Conservation (phyloP, 2,113 vertebrate species). For the Lipophrys pholis region DNA sequence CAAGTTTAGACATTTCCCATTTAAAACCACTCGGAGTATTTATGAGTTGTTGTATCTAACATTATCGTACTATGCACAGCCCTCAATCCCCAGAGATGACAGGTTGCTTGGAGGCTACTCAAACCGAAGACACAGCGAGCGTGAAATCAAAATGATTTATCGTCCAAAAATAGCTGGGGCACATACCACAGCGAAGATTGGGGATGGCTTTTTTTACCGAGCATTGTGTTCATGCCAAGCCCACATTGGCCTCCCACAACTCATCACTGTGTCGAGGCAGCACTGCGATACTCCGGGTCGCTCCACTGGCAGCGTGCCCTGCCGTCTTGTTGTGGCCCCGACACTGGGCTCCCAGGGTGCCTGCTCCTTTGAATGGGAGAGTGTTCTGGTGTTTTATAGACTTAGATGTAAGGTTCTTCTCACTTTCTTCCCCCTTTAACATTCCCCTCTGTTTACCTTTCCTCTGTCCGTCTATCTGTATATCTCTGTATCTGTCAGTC, state of each 20-base stretch:
- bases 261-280: constrained; percentile 52
- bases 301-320: constrained; percentile 59
- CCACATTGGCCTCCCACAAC: constrained; percentile 55
- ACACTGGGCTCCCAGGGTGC: constrained; percentile 38
- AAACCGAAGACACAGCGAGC: constrained; percentile 38
- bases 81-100: constrained; percentile 61
- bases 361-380: constrained; percentile 2
- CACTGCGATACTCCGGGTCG: constrained; percentile 23
- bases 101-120: constrained; percentile 50
- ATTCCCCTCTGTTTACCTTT: constrained; percentile 38
- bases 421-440: constrained; percentile 45
- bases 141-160: constrained; percentile 79
- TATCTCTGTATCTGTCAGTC: constrained; percentile 20
- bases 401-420: constrained; percentile 9
- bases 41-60: constrained; percentile 49
- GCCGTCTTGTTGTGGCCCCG: constrained; percentile 27
- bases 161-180: constrained; percentile 63
- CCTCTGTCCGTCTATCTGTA: constrained; percentile 18
- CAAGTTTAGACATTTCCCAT: constrained; percentile 14
- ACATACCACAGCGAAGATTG: constrained; percentile 59
- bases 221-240: constrained; percentile 60
- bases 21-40: constrained; percentile 44
- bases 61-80: constrained; percentile 38
- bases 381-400: constrained; percentile 18
- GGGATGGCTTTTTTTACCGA: constrained; percentile 47